Base-by-base conservation (phyloP, 2,113 vertebrate species). In the Chaetorhynchus papuensis region DNA sequence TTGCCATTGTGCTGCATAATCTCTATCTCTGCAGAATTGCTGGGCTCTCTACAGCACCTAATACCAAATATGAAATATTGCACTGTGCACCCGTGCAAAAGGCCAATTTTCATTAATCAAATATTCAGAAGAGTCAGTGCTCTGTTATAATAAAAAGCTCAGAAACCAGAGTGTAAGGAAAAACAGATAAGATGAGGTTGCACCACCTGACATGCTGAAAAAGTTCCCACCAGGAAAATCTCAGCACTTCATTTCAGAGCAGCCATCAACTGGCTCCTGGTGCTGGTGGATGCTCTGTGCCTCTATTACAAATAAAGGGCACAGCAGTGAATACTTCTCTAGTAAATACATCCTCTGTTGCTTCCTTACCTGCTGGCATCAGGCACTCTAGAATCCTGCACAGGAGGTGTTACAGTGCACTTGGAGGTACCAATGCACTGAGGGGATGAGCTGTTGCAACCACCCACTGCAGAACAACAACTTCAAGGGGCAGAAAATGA, bases 71-170 rank as follows among this genome's bases (percentile, higher is more conserved):
- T 87, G 79, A 95, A 95, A 85, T 87, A 96, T 18, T 89, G 87
- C 66, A 30, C 64, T 47, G 60, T 79, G 90, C 83, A 76, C 78
- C 85, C 86, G 72, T 86, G 93, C 89, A 92, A 93, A 95, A 94
- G 88, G 70, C 78, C 94, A 71, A 75, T 87, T 95, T 96, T 83
- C 94, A 95, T 94, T 87, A 83, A 92, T 96, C 93, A 96, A 95
- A 89, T 81, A 95, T 91, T 93, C 89, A 91, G 37, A 77, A 57
- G 81, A 95, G 59, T 37, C 87, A 31, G 47, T 49, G 89, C 64
- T 88, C 56, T 59, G 2, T 63, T 81, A 35, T 16, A 81, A 92
- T 44, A 56, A 85, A 85, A 92, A 92, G 37, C 84, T 79, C 59
- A 28, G 71, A 85, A 96, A 71, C 74, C 88, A 78, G 49, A 54